These are phyloP conservation scores for Capitella teleta DNA, from an alignment of 1,140 invertebrate species.

Conservation along the genomic window DNA sequence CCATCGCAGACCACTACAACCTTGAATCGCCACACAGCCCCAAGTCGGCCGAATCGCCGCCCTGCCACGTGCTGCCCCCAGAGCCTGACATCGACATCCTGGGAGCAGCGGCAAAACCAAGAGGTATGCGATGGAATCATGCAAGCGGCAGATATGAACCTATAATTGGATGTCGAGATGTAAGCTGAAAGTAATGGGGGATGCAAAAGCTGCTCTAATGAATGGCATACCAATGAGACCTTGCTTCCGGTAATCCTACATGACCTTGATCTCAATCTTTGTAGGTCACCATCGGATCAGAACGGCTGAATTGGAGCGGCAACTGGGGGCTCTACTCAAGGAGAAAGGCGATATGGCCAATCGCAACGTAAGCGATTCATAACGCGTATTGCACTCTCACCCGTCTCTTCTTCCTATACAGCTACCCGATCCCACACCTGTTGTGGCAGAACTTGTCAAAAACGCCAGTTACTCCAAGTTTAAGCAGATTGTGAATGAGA, in stretches of 20 bases:
- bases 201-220: too few species aligned
- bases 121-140: too few species aligned
- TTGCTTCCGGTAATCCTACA: too few species aligned
- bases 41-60: background rate
- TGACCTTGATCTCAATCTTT: too few species aligned
- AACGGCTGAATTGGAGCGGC: background rate
- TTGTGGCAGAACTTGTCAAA: slow-evolving; percentile 14
- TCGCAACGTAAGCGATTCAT: background rate
- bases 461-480: slow-evolving; percentile 24
- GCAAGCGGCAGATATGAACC: too few species aligned
- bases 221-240: too few species aligned
- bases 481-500: slow-evolving; percentile 17
- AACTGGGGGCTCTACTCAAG: slow-evolving; percentile 1
- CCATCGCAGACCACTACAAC: slow-evolving; percentile 14
- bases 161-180: too few species aligned
- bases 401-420: background rate
- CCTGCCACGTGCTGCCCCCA: background rate
- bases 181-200: too few species aligned
- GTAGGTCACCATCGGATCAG: too few species aligned
- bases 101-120: too few species aligned
- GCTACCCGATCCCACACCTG: background rate
- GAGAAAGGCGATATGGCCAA: background rate
- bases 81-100: too few species aligned
- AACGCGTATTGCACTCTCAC: background rate
- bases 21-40: slow-evolving; percentile 3